A percentile compares a stretch with the other conserved stretches of the same genome.
Conservation (phyloP, 2,888 invertebrate species). For the Aquatica leii region DNA sequence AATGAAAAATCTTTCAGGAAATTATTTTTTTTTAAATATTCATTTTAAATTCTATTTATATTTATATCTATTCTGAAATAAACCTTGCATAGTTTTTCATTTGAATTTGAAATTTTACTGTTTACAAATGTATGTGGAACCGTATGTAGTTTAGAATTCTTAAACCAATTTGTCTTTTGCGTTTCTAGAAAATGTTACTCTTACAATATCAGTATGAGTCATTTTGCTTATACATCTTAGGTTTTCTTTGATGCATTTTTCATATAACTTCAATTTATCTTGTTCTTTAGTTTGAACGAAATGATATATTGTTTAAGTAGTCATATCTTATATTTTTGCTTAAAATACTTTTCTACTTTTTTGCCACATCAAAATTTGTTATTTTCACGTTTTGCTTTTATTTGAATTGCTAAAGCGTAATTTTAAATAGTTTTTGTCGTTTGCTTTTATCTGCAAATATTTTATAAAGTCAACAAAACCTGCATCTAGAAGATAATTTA, state of each 20-base stretch:
- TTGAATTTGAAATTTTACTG: slow-evolving; percentile 3
- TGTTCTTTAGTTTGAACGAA: background rate
- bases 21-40: background rate
- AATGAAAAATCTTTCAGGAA: background rate
- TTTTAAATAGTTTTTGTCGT: background rate
- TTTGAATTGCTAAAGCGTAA: background rate
- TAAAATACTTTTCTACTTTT: slow-evolving; percentile 4
- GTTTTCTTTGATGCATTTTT: slow-evolving; percentile 9
- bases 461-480: too few relatives aligned
- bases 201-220: slow-evolving; percentile 6
- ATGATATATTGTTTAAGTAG: slow-evolving; percentile 6
- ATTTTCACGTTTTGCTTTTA: background rate
- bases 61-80: background rate
- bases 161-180: slow-evolving; percentile 7
- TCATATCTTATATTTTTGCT: background rate
- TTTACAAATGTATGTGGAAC: background rate
- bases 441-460: too few relatives aligned
- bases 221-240: slow-evolving; percentile 8
- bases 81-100: background rate
- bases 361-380: background rate
- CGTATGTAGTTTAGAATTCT: background rate
- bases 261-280: slow-evolving; percentile 9
- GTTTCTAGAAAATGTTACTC: slow-evolving; percentile 1
- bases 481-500: too few relatives aligned
- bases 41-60: background rate